Evolutionary conservation across 2,888 invertebrate species (phyloP), one percentile per base, ranked within the genome.

Genomic region (Tetragonula carbonaria): DNA sequence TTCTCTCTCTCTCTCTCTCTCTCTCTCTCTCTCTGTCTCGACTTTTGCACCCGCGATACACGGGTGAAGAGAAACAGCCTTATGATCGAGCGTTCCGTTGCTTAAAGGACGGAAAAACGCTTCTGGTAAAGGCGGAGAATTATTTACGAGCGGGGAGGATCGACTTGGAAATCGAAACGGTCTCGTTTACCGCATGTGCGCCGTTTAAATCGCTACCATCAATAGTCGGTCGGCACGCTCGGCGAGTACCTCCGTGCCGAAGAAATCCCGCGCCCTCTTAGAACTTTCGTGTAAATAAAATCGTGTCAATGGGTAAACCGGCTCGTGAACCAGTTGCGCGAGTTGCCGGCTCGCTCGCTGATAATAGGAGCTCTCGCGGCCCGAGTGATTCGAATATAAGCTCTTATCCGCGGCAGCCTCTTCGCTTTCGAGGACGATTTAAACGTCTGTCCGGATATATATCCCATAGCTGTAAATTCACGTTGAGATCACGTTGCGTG

Each of bases 121-220:
- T 45, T 62, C 77, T 71, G 74, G 50, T 13, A 38, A 23, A 65
- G 78, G 70, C 84, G 78, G 85, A 78, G 85, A 77, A 84, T 86
- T 81, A 86, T 86, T 75, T 84, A 86, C 76, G 85, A 78, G 62
- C 62, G 45, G 23, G 53, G 53, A n/a, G 50, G 75, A 57, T 55
- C 78, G 53, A 50, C n/a, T 33, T 33, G 72, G 63, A 78, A 75
- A 84, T 85, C 84, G 85, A 78, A 85, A 85, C 74, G 55, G 75
- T 75, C 74, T 74, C 78, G 65, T 77, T 80, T 59, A 55, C 68
- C 70, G 50, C 57, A 70, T 57, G 57, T 63, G 66, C 74, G 67
- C 28, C 81, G 72, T 57, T 75, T 73, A 73, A 81, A 86, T 84
- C 73, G 75, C 78, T 38, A 14, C 75, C 81, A 78, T 86, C 84